A percentile compares a stretch with the other conserved stretches of the same genome.
These are phyloP conservation scores for Falco naumanni DNA, from an alignment of 2,797 vertebrate genomes.

Conservation along the genomic window DNA sequence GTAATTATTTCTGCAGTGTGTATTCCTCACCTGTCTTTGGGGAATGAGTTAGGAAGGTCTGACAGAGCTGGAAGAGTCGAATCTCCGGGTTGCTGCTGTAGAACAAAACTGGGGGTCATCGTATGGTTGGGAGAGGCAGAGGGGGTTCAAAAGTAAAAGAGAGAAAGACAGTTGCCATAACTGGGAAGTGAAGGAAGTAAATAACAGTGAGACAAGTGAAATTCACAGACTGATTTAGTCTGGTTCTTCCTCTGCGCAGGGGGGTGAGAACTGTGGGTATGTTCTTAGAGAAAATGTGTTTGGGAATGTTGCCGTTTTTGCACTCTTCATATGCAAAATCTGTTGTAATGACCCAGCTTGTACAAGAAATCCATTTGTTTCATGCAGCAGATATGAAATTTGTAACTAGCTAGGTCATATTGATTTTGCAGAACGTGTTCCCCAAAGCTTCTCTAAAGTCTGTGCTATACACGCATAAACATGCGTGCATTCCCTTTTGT, in stretches of 20 bases:
- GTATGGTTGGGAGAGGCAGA: not conserved
- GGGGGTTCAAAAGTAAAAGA: not conserved
- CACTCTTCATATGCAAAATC: not conserved
- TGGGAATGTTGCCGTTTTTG: not conserved
- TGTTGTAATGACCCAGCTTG: constrained; percentile 12
- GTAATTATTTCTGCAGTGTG: not conserved
- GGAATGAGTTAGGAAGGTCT: not conserved
- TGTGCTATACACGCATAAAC: not conserved
- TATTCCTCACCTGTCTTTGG: not conserved
- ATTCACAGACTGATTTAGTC: not conserved
- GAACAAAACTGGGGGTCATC: not conserved
- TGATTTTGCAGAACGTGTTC: constrained; percentile 58
- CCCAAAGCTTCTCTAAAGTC: constrained; percentile 59
- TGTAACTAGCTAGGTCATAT: constrained; percentile 47
- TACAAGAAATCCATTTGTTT: constrained; percentile 50
- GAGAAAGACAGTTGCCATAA: not conserved
- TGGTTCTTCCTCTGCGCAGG: not conserved
- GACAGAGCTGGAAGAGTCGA: not conserved
- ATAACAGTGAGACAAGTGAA: not conserved
- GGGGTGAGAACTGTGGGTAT: not conserved
- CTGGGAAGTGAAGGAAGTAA: not conserved
- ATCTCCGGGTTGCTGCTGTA: not conserved
- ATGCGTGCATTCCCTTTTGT: constrained; percentile 56
- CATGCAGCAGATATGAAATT: constrained; percentile 48
- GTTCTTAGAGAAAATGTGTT: not conserved